phyloP scores from a whole-genome alignment of 2,797 vertebrate genomes.

The Sebastes goodei region DNA sequence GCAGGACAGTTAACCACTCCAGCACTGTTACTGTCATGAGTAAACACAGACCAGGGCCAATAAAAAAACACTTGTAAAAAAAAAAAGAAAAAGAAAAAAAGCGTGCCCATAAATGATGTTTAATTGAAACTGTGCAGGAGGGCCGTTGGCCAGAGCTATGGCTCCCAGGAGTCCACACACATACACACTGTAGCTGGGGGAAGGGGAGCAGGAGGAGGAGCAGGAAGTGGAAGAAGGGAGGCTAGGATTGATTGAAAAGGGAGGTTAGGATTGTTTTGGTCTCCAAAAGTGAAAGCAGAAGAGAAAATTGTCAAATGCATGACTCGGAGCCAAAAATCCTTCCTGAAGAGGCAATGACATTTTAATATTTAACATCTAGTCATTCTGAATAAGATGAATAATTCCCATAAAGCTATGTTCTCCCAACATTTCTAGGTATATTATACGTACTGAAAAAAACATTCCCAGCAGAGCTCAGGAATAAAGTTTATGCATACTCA shows the following conservation, averaged over 20 bases:
- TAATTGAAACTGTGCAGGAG: conserved; percentile 80
- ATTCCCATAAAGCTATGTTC: background rate
- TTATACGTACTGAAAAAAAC: background rate
- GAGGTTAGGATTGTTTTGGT: conserved; percentile 37
- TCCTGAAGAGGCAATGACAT: conserved; percentile 21
- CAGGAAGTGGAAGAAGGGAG: conserved; percentile 42
- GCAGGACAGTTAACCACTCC: conserved; percentile 55
- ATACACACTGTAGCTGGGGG: conserved; percentile 6
- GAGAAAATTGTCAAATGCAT: conserved; percentile 12
- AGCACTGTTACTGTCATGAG: conserved; percentile 68
- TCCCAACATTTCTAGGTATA: background rate
- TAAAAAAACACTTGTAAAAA: conserved; percentile 71
- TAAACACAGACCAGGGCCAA: conserved; percentile 63
- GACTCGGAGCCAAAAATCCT: conserved; percentile 8
- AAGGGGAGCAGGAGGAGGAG: conserved; percentile 9
- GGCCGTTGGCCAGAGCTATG: conserved; percentile 54
- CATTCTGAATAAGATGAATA: conserved; percentile 10
- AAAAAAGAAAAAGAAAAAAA: background rate
- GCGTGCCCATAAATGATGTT: conserved; percentile 75
- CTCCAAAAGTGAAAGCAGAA: conserved; percentile 16
- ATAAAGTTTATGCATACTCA: conserved; percentile 26
- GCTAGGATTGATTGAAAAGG: conserved; percentile 30
- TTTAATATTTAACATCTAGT: conserved; percentile 26
- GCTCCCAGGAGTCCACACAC: conserved; percentile 53
- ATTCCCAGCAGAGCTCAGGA: conserved; percentile 18